These are phyloP conservation scores for Triplophysa yarkandensis DNA, from an alignment of 2,797 vertebrate genomes.

Conservation along the genomic window DNA sequence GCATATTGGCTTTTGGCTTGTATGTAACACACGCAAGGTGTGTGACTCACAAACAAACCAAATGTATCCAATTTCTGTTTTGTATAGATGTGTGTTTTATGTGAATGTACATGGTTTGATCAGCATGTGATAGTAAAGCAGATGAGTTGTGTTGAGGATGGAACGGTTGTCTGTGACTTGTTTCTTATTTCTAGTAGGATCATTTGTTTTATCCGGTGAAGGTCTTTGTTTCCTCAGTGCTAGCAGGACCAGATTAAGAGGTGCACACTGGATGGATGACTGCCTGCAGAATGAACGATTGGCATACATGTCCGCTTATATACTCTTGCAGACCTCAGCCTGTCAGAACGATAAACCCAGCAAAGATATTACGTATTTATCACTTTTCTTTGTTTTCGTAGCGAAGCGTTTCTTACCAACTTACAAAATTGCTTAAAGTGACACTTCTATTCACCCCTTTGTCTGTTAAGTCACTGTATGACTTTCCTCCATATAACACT, in stretches of 20 bases:
- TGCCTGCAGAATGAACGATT: conserved; percentile 74
- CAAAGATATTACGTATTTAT: conserved; percentile 70
- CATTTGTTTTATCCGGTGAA: conserved; percentile 82
- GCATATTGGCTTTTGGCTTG: not conserved
- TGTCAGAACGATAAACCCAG: conserved; percentile 75
- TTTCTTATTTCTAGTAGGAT: conserved; percentile 71
- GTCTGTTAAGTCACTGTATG: too few species aligned
- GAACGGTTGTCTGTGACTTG: conserved; percentile 69
- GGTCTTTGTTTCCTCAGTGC: conserved; percentile 76
- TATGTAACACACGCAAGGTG: too few species aligned
- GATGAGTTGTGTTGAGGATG: conserved; percentile 52
- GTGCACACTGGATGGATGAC: conserved; percentile 77
- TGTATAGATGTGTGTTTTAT: conserved; percentile 5
- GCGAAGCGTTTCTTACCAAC: conserved; percentile 6
- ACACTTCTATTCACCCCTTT: too few species aligned
- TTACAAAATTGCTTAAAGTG: too few species aligned
- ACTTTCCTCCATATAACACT: too few species aligned
- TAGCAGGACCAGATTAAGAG: conserved; percentile 81
- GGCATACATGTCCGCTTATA: conserved; percentile 71
- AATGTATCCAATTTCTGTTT: not conserved
- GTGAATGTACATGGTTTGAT: conserved; percentile 9
- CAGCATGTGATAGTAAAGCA: conserved; percentile 25
- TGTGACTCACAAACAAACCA: not conserved
- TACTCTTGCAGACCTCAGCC: conserved; percentile 62
- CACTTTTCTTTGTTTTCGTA: conserved; percentile 32